Conservation (phyloP, 2,113 vertebrate genomes). For the Danio rerio region DNA sequence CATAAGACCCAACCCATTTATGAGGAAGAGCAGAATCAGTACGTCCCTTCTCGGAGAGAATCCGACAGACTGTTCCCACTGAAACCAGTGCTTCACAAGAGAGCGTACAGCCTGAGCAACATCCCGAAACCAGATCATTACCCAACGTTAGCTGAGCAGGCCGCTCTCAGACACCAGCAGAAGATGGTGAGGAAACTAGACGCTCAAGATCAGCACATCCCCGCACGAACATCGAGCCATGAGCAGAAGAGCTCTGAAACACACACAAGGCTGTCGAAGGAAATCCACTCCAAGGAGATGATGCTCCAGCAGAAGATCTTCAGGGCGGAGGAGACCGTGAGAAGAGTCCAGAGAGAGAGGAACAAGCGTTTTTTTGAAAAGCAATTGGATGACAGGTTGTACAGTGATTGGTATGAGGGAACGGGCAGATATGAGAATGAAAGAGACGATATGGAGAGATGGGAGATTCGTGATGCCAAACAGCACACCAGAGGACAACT, state of each 20-base stretch:
- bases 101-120: conserved; percentile 47
- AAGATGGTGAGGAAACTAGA: not conserved
- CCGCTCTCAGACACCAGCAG: conserved; percentile 12
- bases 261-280: conserved; percentile 63
- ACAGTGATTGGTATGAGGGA: conserved; percentile 44
- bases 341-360: conserved; percentile 70
- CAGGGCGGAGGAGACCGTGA: conserved; percentile 74
- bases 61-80: conserved; percentile 74
- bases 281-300: conserved; percentile 78
- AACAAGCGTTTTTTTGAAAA: conserved; percentile 20
- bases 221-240: not conserved
- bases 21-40: conserved; percentile 43
- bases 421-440: conserved; percentile 17
- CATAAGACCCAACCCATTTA: conserved; percentile 21
- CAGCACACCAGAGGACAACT: conserved; percentile 66
- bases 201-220: not conserved
- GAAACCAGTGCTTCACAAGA: conserved; percentile 78
- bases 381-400: conserved; percentile 45
- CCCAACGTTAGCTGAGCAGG: not conserved
- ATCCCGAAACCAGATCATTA: conserved; percentile 34
- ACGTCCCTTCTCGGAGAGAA: conserved; percentile 53
- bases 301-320: conserved; percentile 80
- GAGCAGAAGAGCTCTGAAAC: conserved; percentile 66
- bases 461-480: conserved; percentile 38
- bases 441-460: not conserved